Evolutionary conservation across 2,888 invertebrate species (phyloP), one percentile per base, ranked within the genome.

Genomic region (Drosophila sordidula): DNA sequence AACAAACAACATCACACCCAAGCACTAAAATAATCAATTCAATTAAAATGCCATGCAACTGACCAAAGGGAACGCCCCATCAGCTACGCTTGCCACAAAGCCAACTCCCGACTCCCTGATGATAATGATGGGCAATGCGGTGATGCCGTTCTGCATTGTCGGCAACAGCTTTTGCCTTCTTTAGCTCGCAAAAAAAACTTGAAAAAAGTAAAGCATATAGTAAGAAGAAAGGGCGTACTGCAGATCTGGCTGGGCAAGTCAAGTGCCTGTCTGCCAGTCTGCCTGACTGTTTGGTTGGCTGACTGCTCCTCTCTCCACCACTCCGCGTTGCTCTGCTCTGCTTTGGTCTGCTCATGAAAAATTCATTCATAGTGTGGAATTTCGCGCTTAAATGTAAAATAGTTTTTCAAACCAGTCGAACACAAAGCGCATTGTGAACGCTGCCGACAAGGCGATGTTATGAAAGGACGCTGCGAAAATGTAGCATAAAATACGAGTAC

Each of bases 361-460:
- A 86, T 86, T 89, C 85, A 86, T 86, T 86, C 85, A 86, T 87
- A 85, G 85, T 86, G 85, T 86, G 85, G 85, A 86, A 86, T 86
- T 86, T 86, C 89, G 85, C 85, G 85, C 85, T 86, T 86, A 89
- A 86, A 86, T 86, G 85, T 86, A 86, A 86, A 86, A 86, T 89
- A 86, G 85, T 87, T 86, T 85, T 86, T 87, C 82, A 89, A 89
- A 85, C 86, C 89, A 85, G 88, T 80, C 81, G 78, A 85, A 89
- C 82, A 89, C 89, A 89, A 85, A 81, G 89, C 85, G 78, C 89
- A 84, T 84, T 87, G 87, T 89, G 71, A 70, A 38, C 62, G 61
- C 77, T 47, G 88, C 84, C 87, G 87, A 79, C 68, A 71, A 66
- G 71, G 58, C 79, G 65, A 54, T 82, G 82, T 87, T 87, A 87